Percentiles rank a stretch among this genome's conserved stretches.
phyloP scores from a whole-genome alignment of 1,140 invertebrate species.

The Metopolophium dirhodum region DNA sequence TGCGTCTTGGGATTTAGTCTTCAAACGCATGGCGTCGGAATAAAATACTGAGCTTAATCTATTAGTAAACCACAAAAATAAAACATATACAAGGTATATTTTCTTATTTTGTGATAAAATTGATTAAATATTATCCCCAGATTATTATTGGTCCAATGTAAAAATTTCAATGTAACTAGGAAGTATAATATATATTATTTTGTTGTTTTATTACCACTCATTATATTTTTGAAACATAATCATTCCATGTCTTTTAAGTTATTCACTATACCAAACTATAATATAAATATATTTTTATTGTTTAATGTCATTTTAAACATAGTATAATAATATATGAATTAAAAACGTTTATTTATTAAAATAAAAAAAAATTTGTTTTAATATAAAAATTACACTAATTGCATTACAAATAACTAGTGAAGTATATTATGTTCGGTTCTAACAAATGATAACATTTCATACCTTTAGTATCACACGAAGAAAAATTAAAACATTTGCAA shows the following conservation, averaged over 20 bases:
- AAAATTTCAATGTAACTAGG: not conserved
- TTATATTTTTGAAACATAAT: slow-evolving; percentile 45
- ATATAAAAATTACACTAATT: slow-evolving; percentile 17
- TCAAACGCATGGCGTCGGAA: slow-evolving; percentile 30
- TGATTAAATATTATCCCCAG: not conserved
- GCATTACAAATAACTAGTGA: slow-evolving; percentile 50
- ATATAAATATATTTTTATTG: slow-evolving; percentile 44
- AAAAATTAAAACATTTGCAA: not conserved
- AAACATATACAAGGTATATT: slow-evolving; percentile 53
- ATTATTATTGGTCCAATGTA: slow-evolving; percentile 10
- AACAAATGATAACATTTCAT: slow-evolving; percentile 48
- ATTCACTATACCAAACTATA: slow-evolving; percentile 39
- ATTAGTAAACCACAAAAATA: not conserved
- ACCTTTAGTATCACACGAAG: not conserved
- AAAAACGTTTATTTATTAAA: slow-evolving; percentile 24
- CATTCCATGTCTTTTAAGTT: slow-evolving; percentile 52
- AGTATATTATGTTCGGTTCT: not conserved
- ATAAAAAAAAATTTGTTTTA: slow-evolving; percentile 41
- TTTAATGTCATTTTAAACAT: slow-evolving; percentile 1
- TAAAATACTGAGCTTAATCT: slow-evolving; percentile 41
- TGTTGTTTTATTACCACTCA: slow-evolving; percentile 30
- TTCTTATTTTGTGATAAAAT: slow-evolving; percentile 51
- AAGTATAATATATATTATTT: slow-evolving; percentile 20
- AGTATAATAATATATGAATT: slow-evolving; percentile 22
- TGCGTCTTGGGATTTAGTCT: slow-evolving; percentile 49